These are phyloP conservation scores for Parotocinclus haroldoi DNA, from an alignment of 2,797 vertebrate genomes.

Conservation along the genomic window DNA sequence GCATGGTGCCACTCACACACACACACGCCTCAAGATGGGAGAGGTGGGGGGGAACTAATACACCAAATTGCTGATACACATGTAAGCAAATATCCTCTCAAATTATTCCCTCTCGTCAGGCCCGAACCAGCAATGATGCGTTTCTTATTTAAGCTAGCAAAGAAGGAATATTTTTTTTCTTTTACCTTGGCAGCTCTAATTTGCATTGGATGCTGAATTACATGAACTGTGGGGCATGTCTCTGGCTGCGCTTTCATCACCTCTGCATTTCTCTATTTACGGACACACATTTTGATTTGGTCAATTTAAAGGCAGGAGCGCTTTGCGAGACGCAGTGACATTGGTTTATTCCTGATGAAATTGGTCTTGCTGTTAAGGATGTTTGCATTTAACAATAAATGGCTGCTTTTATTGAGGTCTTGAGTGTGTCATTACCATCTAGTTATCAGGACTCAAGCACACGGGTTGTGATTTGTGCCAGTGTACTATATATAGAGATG, in stretches of 20 bases:
- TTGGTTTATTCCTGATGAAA: constrained; percentile 75
- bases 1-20: constrained; percentile 52
- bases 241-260: constrained; percentile 38
- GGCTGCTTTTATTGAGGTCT: constrained; percentile 64
- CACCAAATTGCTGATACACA: constrained; percentile 72
- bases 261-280: constrained; percentile 60
- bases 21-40: constrained; percentile 29
- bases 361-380: constrained; percentile 73
- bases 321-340: constrained; percentile 68
- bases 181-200: constrained; percentile 61
- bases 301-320: constrained; percentile 73
- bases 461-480: constrained; percentile 41
- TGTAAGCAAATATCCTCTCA: constrained; percentile 57
- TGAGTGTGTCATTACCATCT: constrained; percentile 66
- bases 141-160: constrained; percentile 72
- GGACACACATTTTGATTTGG: constrained; percentile 68
- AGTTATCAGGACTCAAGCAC: constrained; percentile 62
- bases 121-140: constrained; percentile 68
- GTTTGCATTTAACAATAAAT: constrained; percentile 69
- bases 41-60: constrained; percentile 55
- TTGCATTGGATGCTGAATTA: constrained; percentile 70
- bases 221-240: constrained; percentile 63
- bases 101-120: constrained; percentile 77
- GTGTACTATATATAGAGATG: too few species aligned
- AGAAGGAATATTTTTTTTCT: constrained; percentile 53